phyloP scores from a whole-genome alignment of 2,797 vertebrate genomes.

The Echiichthys vipera region DNA sequence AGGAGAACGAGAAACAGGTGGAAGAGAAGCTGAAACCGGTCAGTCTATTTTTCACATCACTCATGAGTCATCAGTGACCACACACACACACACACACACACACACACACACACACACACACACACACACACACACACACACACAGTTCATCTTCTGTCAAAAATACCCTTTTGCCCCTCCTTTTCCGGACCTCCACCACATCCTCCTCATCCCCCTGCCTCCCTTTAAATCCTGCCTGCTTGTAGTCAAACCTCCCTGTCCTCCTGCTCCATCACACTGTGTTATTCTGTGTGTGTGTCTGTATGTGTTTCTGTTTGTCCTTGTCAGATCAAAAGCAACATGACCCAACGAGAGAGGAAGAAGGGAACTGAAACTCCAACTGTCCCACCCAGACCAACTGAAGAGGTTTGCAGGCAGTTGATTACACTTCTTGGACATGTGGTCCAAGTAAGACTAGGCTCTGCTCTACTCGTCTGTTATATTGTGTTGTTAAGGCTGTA shows the following conservation, averaged over 20 bases:
- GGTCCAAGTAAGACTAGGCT: slow-evolving; percentile 2
- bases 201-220: slow-evolving; percentile 8
- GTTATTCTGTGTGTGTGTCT: slow-evolving; percentile 26
- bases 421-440: neutral
- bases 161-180: slow-evolving; percentile 26
- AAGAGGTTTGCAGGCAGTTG: slow-evolving; percentile 54
- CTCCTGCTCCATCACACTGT: slow-evolving; percentile 2
- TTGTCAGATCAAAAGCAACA: slow-evolving; percentile 69
- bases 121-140: slow-evolving; percentile 21
- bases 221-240: slow-evolving; percentile 9
- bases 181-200: slow-evolving; percentile 24
- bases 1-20: slow-evolving; percentile 44
- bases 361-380: slow-evolving; percentile 55
- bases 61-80: slow-evolving; percentile 40
- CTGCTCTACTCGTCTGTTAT: neutral
- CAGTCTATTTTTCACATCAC: slow-evolving; percentile 49
- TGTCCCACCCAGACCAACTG: slow-evolving; percentile 43
- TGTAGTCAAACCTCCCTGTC: neutral
- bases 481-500: slow-evolving; percentile 3
- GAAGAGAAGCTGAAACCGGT: slow-evolving; percentile 62
- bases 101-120: slow-evolving; percentile 15
- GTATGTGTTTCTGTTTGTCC: slow-evolving; percentile 46
- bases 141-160: slow-evolving; percentile 23
- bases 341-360: slow-evolving; percentile 56
- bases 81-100: slow-evolving; percentile 24